These are phyloP conservation scores for Drosophila jambulina DNA, from an alignment of 1,140 invertebrate genomes.

Conservation along the genomic window DNA sequence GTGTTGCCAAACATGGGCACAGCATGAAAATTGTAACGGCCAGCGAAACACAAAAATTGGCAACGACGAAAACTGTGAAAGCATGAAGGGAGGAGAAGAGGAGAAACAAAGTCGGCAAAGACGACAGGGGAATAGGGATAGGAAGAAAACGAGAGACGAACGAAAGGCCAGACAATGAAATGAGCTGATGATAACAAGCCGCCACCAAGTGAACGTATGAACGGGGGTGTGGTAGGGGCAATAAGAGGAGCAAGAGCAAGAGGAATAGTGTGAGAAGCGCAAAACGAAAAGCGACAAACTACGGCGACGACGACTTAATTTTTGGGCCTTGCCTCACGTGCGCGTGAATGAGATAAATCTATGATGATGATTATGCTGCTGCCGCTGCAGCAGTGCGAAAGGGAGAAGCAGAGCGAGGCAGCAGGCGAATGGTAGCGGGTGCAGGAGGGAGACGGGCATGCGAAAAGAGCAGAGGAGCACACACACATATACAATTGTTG, in stretches of 20 bases:
- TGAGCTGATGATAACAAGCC: conserved; percentile 64
- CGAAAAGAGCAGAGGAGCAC: conserved; percentile 34
- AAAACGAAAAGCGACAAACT: conserved; percentile 45
- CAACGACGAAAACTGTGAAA: conserved; percentile 32
- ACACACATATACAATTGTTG: conserved; percentile 4
- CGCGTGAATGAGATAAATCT: conserved; percentile 82
- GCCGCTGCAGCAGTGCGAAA: conserved; percentile 45
- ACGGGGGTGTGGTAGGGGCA: conserved; percentile 14
- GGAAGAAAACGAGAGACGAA: conserved; percentile 27
- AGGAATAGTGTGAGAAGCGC: conserved; percentile 21
- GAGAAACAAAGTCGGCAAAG: conserved; percentile 9
- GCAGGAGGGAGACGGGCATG: conserved; percentile 15
- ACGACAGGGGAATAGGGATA: conserved; percentile 4
- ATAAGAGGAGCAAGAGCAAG: conserved; percentile 21
- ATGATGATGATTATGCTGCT: conserved; percentile 74
- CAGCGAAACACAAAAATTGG: conserved; percentile 59
- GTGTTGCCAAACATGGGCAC: conserved; percentile 60
- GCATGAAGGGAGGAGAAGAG: conserved; percentile 5
- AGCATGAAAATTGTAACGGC: conserved; percentile 65
- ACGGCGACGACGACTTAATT: conserved; percentile 64
- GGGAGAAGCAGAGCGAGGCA: conserved; percentile 22
- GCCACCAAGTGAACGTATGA: conserved; percentile 14
- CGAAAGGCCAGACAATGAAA: conserved; percentile 45
- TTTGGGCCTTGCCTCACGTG: conserved; percentile 72
- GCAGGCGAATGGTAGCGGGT: conserved; percentile 37